Evolutionary conservation across 2,113 vertebrate species (phyloP).

Genomic region (Scatophagus argus): DNA sequence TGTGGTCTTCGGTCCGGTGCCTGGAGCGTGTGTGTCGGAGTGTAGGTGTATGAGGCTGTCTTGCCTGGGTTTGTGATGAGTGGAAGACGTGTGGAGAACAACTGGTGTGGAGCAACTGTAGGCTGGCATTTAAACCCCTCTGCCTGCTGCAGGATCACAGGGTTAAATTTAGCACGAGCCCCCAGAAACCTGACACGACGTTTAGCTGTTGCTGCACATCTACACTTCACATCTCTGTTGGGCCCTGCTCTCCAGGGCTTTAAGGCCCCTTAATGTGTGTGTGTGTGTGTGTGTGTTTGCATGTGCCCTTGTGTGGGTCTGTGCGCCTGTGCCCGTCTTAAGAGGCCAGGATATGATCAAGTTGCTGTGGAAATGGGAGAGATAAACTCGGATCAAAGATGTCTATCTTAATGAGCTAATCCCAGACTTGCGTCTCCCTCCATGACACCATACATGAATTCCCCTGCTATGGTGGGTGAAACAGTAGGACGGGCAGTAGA

Average conservation of each 20-base stretch:
- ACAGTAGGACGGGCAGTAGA: slow-evolving; percentile 9
- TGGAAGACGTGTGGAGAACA: slow-evolving; percentile 85
- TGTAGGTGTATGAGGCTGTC: slow-evolving; percentile 61
- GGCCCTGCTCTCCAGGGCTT: slow-evolving; percentile 85
- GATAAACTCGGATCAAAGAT: slow-evolving; percentile 75
- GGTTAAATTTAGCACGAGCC: slow-evolving; percentile 99
- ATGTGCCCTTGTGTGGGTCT: slow-evolving; percentile 30
- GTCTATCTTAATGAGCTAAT: slow-evolving; percentile 76
- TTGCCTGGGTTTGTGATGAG: slow-evolving; percentile 81
- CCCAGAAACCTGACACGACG: slow-evolving; percentile 94
- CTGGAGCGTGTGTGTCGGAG: slow-evolving; percentile 65
- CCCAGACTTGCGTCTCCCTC: slow-evolving; percentile 67
- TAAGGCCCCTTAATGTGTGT: slow-evolving; percentile 61
- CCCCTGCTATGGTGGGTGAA: slow-evolving; percentile 17
- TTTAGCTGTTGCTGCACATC: slow-evolving; percentile 99
- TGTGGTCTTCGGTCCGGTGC: slow-evolving; percentile 61
- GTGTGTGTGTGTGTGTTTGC: slow-evolving; percentile 20
- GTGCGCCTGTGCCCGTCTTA: slow-evolving; percentile 43
- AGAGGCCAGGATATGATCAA: slow-evolving; percentile 73
- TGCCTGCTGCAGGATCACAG: slow-evolving; percentile 96
- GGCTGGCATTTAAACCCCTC: slow-evolving; percentile 99
- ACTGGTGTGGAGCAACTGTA: slow-evolving; percentile 88
- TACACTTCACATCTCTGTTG: slow-evolving; percentile 94
- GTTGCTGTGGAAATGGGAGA: slow-evolving; percentile 75
- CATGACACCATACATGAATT: slow-evolving; percentile 59